These are phyloP conservation scores for Lepeophtheirus salmonis DNA, from an alignment of 1,140 invertebrate genomes.

Conservation along the genomic window DNA sequence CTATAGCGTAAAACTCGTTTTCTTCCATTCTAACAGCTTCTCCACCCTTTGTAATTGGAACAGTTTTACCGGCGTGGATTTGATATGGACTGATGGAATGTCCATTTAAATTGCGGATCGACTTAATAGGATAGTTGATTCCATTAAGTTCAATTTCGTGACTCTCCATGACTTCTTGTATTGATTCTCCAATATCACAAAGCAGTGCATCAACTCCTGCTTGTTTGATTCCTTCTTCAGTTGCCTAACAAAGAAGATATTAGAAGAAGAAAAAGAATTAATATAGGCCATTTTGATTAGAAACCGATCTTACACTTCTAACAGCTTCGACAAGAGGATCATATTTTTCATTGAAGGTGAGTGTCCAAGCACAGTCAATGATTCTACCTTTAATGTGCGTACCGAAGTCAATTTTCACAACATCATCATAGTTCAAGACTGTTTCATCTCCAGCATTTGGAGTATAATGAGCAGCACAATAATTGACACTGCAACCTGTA, in stretches of 20 bases:
- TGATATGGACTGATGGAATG: conserved; percentile 93
- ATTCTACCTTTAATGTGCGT: conserved; percentile 95
- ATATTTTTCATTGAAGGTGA: conserved; percentile 91
- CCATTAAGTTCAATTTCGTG: conserved; percentile 97
- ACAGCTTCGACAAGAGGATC: conserved; percentile 89
- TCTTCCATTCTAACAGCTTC: conserved; percentile 96
- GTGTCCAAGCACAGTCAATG: conserved; percentile 96
- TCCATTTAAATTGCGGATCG: conserved; percentile 93
- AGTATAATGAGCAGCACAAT: conserved; percentile 98
- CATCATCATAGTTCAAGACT: conserved; percentile 88
- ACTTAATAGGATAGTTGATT: conserved; percentile 87
- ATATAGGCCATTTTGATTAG: background rate
- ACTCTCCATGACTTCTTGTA: conserved; percentile 99
- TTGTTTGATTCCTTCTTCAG: conserved; percentile 29
- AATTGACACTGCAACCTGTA: conserved; percentile 92
- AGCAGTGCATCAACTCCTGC: conserved; percentile 92
- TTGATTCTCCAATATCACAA: conserved; percentile 89
- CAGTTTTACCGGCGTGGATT: conserved; percentile 97
- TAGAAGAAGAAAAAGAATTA: background rate
- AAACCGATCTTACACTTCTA: conserved; percentile 90
- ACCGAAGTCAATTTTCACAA: conserved; percentile 98
- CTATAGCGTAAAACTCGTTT: conserved; percentile 97
- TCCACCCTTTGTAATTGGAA: conserved; percentile 97
- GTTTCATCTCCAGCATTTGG: conserved; percentile 94
- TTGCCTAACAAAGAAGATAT: background rate